These are phyloP conservation scores for Actinernus sp. DNA, from an alignment of 92 coral and sea anemone genomes.

Conservation along the genomic window DNA sequence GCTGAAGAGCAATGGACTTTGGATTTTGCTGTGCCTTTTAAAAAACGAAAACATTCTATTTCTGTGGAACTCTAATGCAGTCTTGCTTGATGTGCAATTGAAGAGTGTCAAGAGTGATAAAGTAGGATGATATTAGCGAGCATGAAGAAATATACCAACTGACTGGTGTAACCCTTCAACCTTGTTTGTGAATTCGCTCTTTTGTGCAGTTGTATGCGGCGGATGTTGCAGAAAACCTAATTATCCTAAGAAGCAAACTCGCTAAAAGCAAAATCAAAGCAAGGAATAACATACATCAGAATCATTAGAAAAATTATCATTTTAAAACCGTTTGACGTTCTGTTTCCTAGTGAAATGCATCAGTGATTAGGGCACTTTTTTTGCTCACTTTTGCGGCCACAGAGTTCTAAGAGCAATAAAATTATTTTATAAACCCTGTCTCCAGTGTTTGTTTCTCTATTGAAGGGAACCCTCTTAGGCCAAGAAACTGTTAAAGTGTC, in stretches of 20 bases:
- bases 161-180: not conserved
- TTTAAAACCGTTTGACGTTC: not conserved
- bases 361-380: not conserved
- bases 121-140: not conserved
- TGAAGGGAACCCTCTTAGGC: not conserved
- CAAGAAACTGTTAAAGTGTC: not conserved
- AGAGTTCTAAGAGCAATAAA: not conserved
- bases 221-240: slow-evolving; percentile 3
- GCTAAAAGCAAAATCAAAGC: not conserved
- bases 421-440: not conserved
- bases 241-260: not conserved
- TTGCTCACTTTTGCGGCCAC: not conserved
- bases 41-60: not conserved
- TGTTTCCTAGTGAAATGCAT: not conserved
- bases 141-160: not conserved
- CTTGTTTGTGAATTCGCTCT: not conserved
- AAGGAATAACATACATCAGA: not conserved
- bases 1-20: not conserved
- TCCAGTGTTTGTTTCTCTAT: not conserved
- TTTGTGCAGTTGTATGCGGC: not conserved
- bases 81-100: not conserved
- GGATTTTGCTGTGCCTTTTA: not conserved
- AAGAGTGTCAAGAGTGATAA: not conserved
- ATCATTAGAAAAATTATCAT: slow-evolving; percentile 2
- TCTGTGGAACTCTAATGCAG: not conserved